Conservation (phyloP, 2,888 invertebrate genomes). For the Cosmia pyralina region DNA sequence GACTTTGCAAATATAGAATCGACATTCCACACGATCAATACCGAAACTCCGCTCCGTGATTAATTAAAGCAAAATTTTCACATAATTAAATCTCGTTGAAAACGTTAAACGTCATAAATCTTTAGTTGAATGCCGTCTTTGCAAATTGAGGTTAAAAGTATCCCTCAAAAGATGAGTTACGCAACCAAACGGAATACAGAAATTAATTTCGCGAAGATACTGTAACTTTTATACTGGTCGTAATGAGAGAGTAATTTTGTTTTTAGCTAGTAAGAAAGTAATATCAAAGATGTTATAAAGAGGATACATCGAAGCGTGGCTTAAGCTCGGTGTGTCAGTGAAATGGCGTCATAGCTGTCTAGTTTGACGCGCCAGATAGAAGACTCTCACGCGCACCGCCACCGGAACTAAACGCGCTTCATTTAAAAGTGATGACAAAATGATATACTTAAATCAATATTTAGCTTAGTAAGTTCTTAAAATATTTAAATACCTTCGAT, state of each 20-base stretch:
- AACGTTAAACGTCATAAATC: constrained; percentile 72
- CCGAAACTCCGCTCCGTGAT: constrained; percentile 65
- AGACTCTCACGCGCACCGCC: no score
- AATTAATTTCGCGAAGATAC: constrained; percentile 63
- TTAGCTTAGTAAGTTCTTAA: no score
- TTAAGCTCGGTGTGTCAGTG: no score
- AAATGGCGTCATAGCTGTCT: no score
- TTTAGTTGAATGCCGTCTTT: constrained; percentile 69
- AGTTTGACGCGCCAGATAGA: no score
- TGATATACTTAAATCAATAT: no score
- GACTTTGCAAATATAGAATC: constrained; percentile 41
- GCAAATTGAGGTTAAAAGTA: constrained; percentile 71
- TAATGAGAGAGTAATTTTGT: constrained; percentile 38
- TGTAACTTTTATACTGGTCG: constrained; percentile 35
- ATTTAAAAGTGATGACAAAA: no score
- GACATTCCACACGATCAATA: constrained; percentile 65
- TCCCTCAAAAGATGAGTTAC: constrained; percentile 69
- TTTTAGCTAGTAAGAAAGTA: constrained; percentile 1
- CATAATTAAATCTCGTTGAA: constrained; percentile 69
- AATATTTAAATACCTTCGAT: no score
- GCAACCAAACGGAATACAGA: constrained; percentile 67
- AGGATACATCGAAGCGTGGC: no score
- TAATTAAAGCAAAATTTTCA: constrained; percentile 72
- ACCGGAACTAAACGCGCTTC: no score
- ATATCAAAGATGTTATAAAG: not conserved